Conservation (phyloP, 1,140 invertebrate species). For the Delia radicum region DNA sequence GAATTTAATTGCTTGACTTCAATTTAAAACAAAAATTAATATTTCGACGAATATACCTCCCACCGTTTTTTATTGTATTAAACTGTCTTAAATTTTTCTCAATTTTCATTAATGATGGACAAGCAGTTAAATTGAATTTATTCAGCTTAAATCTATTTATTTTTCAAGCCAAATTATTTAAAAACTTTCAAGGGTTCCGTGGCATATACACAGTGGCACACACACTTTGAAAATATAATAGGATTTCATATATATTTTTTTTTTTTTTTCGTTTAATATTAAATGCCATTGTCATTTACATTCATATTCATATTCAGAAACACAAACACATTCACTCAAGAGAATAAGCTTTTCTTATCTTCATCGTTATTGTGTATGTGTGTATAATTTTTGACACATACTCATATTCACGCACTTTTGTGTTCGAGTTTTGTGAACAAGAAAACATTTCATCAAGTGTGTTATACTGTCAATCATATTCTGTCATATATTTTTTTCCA, state of each 20-base stretch:
- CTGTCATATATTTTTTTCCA: not conserved
- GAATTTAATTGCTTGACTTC: too few species aligned
- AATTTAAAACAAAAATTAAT: too few species aligned
- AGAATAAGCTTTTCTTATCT: not conserved
- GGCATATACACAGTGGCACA: not conserved
- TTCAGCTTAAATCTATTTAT: not conserved
- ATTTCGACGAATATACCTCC: too few species aligned
- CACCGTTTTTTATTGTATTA: too few species aligned
- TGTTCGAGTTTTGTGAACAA: not conserved
- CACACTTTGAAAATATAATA: not conserved
- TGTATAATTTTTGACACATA: not conserved
- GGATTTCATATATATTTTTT: not conserved
- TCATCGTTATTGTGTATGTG: not conserved
- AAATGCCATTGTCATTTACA: not conserved
- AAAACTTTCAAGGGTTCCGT: not conserved
- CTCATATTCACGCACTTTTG: not conserved
- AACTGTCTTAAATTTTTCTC: not conserved
- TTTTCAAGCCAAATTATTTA: not conserved
- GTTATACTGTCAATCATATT: conserved; percentile 1
- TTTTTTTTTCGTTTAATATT: not conserved
- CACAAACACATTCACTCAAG: not conserved
- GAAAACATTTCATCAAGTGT: conserved; percentile 1
- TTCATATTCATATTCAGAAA: not conserved
- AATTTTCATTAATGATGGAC: not conserved
- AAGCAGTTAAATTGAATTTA: not conserved